Conservation (phyloP, 2,888 invertebrate genomes). For the Patella pellucida region DNA sequence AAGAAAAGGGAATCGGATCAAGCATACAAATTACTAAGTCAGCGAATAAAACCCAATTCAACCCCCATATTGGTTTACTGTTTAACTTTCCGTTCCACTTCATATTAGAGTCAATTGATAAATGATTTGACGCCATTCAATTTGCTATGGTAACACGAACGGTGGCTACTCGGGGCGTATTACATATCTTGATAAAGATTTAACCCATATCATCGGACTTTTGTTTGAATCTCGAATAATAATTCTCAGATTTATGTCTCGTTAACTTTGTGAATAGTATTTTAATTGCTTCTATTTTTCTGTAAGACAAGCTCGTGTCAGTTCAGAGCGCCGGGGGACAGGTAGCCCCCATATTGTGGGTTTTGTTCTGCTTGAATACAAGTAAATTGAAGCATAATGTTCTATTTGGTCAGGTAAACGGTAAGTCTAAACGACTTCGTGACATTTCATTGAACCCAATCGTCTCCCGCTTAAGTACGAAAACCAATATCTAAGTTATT, state of each 20-base stretch:
- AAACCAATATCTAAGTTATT: too few relatives aligned
- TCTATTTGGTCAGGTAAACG: too few relatives aligned
- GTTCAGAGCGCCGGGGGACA: background rate
- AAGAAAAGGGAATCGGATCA: too few relatives aligned
- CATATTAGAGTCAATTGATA: background rate
- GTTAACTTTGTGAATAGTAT: slow-evolving; percentile 2
- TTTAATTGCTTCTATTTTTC: background rate
- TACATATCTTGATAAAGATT: too few relatives aligned
- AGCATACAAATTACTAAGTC: too few relatives aligned
- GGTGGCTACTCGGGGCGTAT: too few relatives aligned
- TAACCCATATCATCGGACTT: too few relatives aligned
- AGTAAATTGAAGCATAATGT: too few relatives aligned
- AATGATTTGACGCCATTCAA: slow-evolving; percentile 3
- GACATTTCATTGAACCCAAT: too few relatives aligned
- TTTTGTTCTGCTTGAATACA: background rate
- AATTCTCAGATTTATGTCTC: slow-evolving; percentile 8
- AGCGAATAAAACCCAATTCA: too few relatives aligned
- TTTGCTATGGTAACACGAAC: background rate
- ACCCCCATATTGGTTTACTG: background rate
- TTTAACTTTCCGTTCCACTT: background rate
- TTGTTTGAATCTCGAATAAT: background rate
- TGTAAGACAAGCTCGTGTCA: slow-evolving; percentile 1
- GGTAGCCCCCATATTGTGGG: background rate
- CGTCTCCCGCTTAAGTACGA: too few relatives aligned
- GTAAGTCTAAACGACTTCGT: too few relatives aligned